These are phyloP conservation scores for Fregata magnificens DNA, from an alignment of 2,113 vertebrate genomes.

Conservation along the genomic window DNA sequence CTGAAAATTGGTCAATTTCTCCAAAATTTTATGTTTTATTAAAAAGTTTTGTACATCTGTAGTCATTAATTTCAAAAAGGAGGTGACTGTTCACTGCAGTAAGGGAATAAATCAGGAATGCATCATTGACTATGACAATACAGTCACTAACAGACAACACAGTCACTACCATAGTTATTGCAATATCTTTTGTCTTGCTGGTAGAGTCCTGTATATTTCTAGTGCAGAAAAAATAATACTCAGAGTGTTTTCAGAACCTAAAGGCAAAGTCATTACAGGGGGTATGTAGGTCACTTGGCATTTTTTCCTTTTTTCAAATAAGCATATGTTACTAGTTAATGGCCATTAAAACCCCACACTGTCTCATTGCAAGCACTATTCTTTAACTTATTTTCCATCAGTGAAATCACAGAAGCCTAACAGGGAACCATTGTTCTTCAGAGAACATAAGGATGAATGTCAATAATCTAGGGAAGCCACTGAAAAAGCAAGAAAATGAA, in stretches of 20 bases:
- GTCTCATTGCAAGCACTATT: background rate
- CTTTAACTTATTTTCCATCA: constrained; percentile 28
- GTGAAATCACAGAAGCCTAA: constrained; percentile 2
- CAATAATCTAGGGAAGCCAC: background rate
- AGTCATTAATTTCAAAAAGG: background rate
- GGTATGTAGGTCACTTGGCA: background rate
- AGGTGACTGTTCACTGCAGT: background rate
- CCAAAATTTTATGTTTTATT: background rate
- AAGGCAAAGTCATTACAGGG: constrained; percentile 1
- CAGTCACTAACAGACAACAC: background rate
- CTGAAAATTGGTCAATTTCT: background rate
- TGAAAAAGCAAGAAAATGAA: background rate
- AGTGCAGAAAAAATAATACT: background rate
- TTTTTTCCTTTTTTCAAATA: background rate
- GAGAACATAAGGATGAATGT: background rate
- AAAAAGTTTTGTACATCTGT: background rate
- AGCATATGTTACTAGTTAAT: background rate
- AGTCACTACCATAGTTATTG: background rate
- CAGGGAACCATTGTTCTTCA: background rate
- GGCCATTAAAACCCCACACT: background rate
- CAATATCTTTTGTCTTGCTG: background rate
- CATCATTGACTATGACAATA: background rate
- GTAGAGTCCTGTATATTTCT: background rate
- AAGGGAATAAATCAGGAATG: background rate
- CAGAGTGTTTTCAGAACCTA: constrained; percentile 11